Evolutionary conservation across 2,888 invertebrate genomes (phyloP).

Genomic region (Eupithecia exiguata): DNA sequence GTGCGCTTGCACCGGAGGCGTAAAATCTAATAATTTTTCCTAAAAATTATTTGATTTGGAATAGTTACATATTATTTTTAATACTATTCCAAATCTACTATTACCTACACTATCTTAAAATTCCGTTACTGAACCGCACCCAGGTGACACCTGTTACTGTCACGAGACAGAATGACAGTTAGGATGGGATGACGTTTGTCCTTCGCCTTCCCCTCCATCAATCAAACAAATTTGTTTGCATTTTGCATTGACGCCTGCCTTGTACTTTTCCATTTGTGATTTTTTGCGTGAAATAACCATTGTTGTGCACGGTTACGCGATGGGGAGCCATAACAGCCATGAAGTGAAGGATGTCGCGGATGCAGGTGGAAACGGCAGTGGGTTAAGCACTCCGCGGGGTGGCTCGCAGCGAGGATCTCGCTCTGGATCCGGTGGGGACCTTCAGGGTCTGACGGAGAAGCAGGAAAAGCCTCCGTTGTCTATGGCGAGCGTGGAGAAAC

Average conservation of each 20-base stretch:
- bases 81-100: no score
- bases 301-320: slow-evolving; percentile 40
- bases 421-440: slow-evolving; percentile 87
- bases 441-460: slow-evolving; percentile 85
- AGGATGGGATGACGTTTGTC: slow-evolving; percentile 9
- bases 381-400: slow-evolving; percentile 70
- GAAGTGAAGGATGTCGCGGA: slow-evolving; percentile 60
- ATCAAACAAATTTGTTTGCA: slow-evolving; percentile 20
- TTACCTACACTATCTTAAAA: no score
- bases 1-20: no score
- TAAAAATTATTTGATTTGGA: no score
- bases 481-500: slow-evolving; percentile 89
- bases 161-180: neutral
- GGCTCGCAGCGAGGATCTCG: slow-evolving; percentile 80
- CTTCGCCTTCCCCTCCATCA: neutral
- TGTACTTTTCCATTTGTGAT: slow-evolving; percentile 35
- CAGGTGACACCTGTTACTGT: neutral
- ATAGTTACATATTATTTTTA: no score
- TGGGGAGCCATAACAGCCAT: slow-evolving; percentile 76
- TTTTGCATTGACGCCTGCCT: slow-evolving; percentile 14
- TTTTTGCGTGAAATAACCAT: neutral
- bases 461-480: slow-evolving; percentile 78
- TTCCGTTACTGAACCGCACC: neutral
- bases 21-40: no score
- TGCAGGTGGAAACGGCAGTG: slow-evolving; percentile 61